Conservation (phyloP, 2,888 invertebrate genomes). For the Eucriotettix oculatus region DNA sequence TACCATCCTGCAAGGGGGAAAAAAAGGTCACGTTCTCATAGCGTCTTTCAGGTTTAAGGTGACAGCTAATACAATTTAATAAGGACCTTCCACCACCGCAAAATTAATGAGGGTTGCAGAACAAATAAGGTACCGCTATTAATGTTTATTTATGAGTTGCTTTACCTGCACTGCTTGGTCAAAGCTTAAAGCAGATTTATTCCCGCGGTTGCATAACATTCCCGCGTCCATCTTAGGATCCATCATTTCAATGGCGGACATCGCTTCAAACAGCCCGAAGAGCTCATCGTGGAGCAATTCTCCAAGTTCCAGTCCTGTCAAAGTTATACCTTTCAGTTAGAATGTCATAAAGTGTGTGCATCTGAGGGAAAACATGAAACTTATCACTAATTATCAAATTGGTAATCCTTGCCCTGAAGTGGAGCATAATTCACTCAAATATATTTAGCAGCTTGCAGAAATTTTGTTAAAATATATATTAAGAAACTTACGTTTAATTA, state of each 20-base stretch:
- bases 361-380: neutral
- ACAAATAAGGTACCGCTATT: no score
- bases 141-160: no score
- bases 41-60: neutral
- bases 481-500: no score
- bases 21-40: neutral
- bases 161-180: constrained; percentile 50
- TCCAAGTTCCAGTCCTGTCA: constrained; percentile 62
- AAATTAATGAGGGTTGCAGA: no score
- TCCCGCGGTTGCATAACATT: constrained; percentile 83
- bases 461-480: no score
- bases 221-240: constrained; percentile 99
- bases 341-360: neutral
- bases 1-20: constrained; percentile 52
- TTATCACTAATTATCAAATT: neutral
- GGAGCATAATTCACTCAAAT: no score
- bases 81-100: no score
- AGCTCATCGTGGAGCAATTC: constrained; percentile 82
- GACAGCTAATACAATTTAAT: no score
- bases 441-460: no score
- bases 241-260: constrained; percentile 99
- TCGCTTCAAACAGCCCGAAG: constrained; percentile 90
- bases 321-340: constrained; percentile 5
- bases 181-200: constrained; percentile 69
- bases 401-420: no score